Evolutionary conservation across 30 jellyfish, hydroid and myxozoan species (phyloP), one percentile per base, ranked within the genome.

Genomic region (Sanderia malayensis): DNA sequence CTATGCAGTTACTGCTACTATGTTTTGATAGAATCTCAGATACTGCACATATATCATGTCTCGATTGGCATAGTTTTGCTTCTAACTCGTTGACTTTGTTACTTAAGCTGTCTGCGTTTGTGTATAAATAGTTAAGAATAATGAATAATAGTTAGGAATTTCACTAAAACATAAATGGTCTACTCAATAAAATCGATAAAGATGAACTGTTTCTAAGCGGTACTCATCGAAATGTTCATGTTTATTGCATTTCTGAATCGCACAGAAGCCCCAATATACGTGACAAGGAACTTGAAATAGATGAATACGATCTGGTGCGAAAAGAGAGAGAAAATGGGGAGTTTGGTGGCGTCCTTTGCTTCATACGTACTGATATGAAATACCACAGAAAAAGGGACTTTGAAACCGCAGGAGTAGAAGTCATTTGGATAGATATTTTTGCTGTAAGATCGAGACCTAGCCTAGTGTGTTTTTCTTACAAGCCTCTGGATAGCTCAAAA

Each of bases 401-500:
- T 70, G 87, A 75, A 44, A 75, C 49, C 61, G 71, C 60, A 58
- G 87, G 87, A 31, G 26, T 75, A 25, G 87, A 75, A 52, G 70
- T 57, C 70, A 60, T 75, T 9, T 75, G 83, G 87, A 75, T 75
- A 85, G 74, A 75, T 32, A 75, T 75, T 58, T 75, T 75, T 61
- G 83, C 41, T 19, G 74, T 58, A 79, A 79, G 26, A 10, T 60
- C 31, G 75, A 66, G 78, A 29, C 22, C 92, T 31, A 66, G 57
- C 77, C 65, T 59, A 57, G 84, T 76, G 72, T 63, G 82, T 76
- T 79, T 65, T 79, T 79, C 69, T 67, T 32, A 24, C 69, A 65
- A 79, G 77, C 85, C 76, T 27, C 92, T 55, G 59, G 85, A 79
- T 26, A 66, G 81, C 53, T 79, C 92, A 67, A 33, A 67, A 11